A percentile compares a stretch with the other conserved stretches of the same genome.
Evolutionary conservation across 2,888 invertebrate genomes (phyloP).

Genomic region (Lypha dubia): DNA sequence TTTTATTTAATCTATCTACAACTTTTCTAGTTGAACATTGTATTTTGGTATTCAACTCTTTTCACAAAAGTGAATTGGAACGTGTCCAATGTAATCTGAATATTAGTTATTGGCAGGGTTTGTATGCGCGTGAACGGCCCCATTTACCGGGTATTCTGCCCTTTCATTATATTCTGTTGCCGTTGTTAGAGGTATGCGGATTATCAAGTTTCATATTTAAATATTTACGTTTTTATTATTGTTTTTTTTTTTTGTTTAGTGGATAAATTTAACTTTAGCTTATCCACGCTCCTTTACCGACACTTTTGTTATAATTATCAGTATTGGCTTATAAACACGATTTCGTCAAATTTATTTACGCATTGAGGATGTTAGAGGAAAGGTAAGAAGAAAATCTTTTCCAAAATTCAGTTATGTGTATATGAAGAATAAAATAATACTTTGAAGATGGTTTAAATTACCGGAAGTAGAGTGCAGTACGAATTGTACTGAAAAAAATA

Average conservation of each 20-base stretch:
- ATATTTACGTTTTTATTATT: too few species aligned
- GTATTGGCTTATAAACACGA: constrained; percentile 87
- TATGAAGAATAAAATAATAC: too few species aligned
- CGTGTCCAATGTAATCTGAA: constrained; percentile 79
- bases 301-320: constrained; percentile 87
- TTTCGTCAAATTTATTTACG: constrained; percentile 86
- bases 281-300: constrained; percentile 89
- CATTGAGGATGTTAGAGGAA: constrained; percentile 83
- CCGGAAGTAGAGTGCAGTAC: too few species aligned
- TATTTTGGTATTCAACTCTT: constrained; percentile 76
- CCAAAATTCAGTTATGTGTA: neutral
- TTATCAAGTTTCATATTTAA: neutral
- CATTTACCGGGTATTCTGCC: constrained; percentile 78
- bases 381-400: constrained; percentile 81
- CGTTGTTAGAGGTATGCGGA: constrained; percentile 78
- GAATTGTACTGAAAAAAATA: too few species aligned
- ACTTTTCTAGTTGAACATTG: constrained; percentile 78
- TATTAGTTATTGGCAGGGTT: constrained; percentile 76
- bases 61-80: constrained; percentile 77
- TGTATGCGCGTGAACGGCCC: constrained; percentile 79
- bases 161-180: constrained; percentile 77
- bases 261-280: constrained; percentile 84
- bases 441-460: too few species aligned
- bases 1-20: neutral
- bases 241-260: constrained; percentile 74